These are phyloP conservation scores for Notodonta dromedarius DNA, from an alignment of 2,888 invertebrate genomes.

Conservation along the genomic window DNA sequence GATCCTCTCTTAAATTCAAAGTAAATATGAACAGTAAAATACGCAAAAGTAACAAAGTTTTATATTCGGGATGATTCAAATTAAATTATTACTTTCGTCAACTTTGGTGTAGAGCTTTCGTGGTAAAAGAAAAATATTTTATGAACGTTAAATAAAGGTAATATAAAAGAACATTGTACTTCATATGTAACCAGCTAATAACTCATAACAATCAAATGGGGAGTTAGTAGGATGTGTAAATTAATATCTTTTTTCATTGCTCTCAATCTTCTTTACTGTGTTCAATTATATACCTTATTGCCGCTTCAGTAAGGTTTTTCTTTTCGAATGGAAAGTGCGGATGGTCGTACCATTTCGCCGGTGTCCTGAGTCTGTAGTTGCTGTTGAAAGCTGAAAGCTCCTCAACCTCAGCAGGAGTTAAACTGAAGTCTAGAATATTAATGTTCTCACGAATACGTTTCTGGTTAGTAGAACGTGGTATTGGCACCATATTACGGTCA, in stretches of 20 bases:
- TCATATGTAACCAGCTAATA: too few species aligned
- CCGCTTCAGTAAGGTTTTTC: slow-evolving; percentile 59
- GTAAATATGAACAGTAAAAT: slow-evolving; percentile 11
- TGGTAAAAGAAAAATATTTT: slow-evolving; percentile 33
- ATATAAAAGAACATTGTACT: too few species aligned
- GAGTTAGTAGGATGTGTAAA: neutral
- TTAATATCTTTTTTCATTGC: slow-evolving; percentile 1
- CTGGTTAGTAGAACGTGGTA: slow-evolving; percentile 85
- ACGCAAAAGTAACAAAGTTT: slow-evolving; percentile 24
- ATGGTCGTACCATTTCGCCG: slow-evolving; percentile 62
- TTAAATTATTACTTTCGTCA: slow-evolving; percentile 32
- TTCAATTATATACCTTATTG: slow-evolving; percentile 64
- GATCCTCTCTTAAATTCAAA: neutral
- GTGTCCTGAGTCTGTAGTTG: slow-evolving; percentile 69
- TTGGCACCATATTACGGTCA: slow-evolving; percentile 82
- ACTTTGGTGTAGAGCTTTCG: slow-evolving; percentile 26
- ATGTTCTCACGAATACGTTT: slow-evolving; percentile 83
- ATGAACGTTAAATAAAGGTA: slow-evolving; percentile 29
- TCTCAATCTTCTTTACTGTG: slow-evolving; percentile 67
- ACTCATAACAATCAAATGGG: too few species aligned
- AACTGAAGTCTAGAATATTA: slow-evolving; percentile 82
- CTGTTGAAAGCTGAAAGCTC: slow-evolving; percentile 80
- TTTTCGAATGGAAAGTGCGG: slow-evolving; percentile 73
- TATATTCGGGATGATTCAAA: slow-evolving; percentile 33
- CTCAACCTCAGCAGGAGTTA: slow-evolving; percentile 77